phyloP scores from a whole-genome alignment of 2,888 invertebrate species.

The Eledona agricola region DNA sequence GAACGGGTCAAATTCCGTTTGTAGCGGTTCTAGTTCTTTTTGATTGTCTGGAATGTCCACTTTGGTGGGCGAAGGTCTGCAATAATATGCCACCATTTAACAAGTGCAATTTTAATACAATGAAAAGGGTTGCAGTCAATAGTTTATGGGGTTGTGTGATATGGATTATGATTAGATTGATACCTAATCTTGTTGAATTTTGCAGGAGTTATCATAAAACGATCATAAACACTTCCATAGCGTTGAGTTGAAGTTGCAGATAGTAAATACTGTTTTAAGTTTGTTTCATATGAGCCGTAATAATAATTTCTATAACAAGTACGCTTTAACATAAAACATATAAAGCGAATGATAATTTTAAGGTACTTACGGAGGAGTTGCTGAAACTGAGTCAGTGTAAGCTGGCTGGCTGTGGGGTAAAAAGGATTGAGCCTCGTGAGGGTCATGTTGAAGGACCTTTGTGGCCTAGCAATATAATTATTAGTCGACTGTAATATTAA shows the following conservation, averaged over 20 bases:
- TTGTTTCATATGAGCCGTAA: constrained; percentile 19
- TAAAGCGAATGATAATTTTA: not conserved
- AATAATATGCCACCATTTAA: not conserved
- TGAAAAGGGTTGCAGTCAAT: too few species aligned
- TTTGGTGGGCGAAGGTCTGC: too few species aligned
- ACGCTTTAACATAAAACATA: constrained; percentile 1
- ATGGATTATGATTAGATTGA: too few species aligned
- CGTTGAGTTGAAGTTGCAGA: constrained; percentile 11
- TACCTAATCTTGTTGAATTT: constrained; percentile 21
- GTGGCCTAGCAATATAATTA: constrained; percentile 6
- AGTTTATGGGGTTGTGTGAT: too few species aligned
- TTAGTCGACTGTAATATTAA: not conserved
- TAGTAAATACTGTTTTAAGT: constrained; percentile 23
- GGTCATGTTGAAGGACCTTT: constrained; percentile 12
- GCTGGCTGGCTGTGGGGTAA: constrained; percentile 9
- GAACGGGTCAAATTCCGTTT: constrained; percentile 77
- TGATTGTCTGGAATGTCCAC: constrained; percentile 56
- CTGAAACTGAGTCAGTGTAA: constrained; percentile 2
- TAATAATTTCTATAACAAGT: constrained; percentile 23
- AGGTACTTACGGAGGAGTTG: constrained; percentile 19
- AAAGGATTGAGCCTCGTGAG: constrained; percentile 11
- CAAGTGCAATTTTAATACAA: too few species aligned
- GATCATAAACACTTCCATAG: constrained; percentile 24
- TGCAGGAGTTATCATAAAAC: constrained; percentile 7
- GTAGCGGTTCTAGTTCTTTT: constrained; percentile 66